These are phyloP conservation scores for Shinisaurus crocodilurus DNA, from an alignment of 2,113 vertebrate genomes.

Conservation along the genomic window DNA sequence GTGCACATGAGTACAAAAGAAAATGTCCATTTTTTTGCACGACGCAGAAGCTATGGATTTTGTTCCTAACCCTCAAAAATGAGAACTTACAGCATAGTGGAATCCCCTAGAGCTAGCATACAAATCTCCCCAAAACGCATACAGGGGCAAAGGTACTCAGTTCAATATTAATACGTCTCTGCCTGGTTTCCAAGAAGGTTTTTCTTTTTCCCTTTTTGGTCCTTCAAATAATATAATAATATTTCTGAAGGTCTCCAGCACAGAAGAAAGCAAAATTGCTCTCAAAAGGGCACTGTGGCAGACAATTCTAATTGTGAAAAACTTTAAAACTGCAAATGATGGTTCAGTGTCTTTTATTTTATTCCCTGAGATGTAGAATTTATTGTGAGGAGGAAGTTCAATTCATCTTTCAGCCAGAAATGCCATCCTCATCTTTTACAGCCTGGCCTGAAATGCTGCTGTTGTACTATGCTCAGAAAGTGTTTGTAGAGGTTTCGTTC, in stretches of 20 bases:
- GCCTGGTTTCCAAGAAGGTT: constrained; percentile 17
- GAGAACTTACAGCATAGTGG: constrained; percentile 12
- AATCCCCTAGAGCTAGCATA: constrained; percentile 32
- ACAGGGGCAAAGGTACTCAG: not conserved
- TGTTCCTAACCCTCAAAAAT: constrained; percentile 42
- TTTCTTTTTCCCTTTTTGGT: constrained; percentile 1
- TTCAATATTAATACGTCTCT: constrained; percentile 48
- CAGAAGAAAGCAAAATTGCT: constrained; percentile 47
- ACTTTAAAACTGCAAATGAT: not conserved
- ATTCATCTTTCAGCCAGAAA: no score
- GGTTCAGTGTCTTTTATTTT: not conserved
- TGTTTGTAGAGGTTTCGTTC: not conserved
- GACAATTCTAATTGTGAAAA: constrained; percentile 30
- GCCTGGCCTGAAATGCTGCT: not conserved
- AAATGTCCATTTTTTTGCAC: not conserved
- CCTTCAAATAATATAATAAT: not conserved
- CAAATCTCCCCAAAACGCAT: constrained; percentile 38
- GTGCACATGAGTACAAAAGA: not conserved
- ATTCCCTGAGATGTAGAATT: constrained; percentile 12
- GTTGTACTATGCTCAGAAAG: not conserved
- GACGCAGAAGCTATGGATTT: constrained; percentile 29
- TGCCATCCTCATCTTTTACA: not conserved
- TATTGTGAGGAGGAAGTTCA: no score
- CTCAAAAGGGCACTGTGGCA: constrained; percentile 28
- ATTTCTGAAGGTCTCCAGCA: constrained; percentile 34